These are phyloP conservation scores for Zonitis immaculata DNA, from an alignment of 2,888 invertebrate species.

Conservation along the genomic window DNA sequence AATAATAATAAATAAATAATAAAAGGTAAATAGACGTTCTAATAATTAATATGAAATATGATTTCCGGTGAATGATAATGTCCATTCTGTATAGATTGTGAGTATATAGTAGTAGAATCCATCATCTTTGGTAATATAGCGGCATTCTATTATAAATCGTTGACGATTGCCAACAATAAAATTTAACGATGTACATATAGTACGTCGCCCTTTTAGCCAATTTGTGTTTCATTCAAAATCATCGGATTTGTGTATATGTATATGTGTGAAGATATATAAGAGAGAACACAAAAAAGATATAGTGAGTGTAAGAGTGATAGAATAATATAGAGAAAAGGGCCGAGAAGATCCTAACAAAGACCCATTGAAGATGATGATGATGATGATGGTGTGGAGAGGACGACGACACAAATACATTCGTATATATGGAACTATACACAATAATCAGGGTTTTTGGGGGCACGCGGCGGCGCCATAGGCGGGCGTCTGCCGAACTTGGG, in stretches of 20 bases:
- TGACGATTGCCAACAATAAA: conserved; percentile 32
- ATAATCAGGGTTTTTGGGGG: conserved; percentile 23
- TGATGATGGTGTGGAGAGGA: not conserved
- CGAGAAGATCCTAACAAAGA: conserved; percentile 14
- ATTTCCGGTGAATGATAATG: not conserved
- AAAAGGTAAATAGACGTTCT: not conserved
- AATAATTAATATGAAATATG: not conserved
- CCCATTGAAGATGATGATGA: conserved; percentile 11
- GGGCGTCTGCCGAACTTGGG: conserved; percentile 41
- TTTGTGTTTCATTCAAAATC: conserved; percentile 37
- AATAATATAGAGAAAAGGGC: not conserved
- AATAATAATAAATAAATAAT: not conserved
- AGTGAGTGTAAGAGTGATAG: not conserved
- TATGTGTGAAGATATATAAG: no score
- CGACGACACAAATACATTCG: not conserved
- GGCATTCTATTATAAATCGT: conserved; percentile 27
- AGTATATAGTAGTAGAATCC: no score
- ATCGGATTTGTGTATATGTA: not conserved
- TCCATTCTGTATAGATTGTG: not conserved
- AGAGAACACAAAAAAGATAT: not conserved
- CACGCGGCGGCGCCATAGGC: conserved; percentile 44
- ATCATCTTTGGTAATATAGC: no score
- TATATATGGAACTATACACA: conserved; percentile 7
- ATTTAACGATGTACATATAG: conserved; percentile 35
- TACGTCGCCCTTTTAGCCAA: conserved; percentile 31